Conservation (phyloP, 2,113 vertebrate genomes). For the Polyodon spathula region DNA sequence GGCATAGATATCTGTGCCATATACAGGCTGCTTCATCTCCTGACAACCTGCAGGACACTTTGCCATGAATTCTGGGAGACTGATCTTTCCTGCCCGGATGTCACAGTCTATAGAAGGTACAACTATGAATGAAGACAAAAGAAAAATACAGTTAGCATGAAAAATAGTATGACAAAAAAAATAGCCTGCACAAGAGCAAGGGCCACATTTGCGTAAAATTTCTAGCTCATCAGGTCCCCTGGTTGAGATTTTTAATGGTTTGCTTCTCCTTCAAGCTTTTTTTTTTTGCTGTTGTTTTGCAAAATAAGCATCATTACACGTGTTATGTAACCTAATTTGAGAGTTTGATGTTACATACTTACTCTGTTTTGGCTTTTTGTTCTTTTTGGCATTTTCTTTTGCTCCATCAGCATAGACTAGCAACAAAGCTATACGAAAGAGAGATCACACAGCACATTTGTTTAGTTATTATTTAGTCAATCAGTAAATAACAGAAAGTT, state of each 20-base stretch:
- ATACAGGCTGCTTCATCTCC: slow-evolving; percentile 78
- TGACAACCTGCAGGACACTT: slow-evolving; percentile 83
- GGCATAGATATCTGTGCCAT: slow-evolving; percentile 82
- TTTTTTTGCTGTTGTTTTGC: too few species aligned
- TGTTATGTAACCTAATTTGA: too few species aligned
- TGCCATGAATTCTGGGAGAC: slow-evolving; percentile 82
- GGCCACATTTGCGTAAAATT: too few species aligned
- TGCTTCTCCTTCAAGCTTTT: too few species aligned
- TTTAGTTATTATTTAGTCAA: too few species aligned
- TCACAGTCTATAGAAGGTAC: slow-evolving; percentile 82
- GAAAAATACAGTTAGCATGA: neutral
- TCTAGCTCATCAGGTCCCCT: too few species aligned
- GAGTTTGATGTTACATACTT: slow-evolving; percentile 34
- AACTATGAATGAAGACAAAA: slow-evolving; percentile 54
- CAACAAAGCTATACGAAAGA: slow-evolving; percentile 55
- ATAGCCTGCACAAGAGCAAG: neutral
- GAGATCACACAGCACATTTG: slow-evolving; percentile 20
- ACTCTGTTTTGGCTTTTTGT: slow-evolving; percentile 81
- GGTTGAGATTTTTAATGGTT: too few species aligned
- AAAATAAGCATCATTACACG: too few species aligned
- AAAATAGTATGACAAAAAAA: neutral
- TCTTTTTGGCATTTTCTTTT: slow-evolving; percentile 70
- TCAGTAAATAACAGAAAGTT: too few species aligned
- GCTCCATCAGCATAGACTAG: slow-evolving; percentile 56
- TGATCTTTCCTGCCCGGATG: slow-evolving; percentile 82